These are phyloP conservation scores for Penaeus vannamei DNA, from an alignment of 1,140 invertebrate species.

Conservation along the genomic window DNA sequence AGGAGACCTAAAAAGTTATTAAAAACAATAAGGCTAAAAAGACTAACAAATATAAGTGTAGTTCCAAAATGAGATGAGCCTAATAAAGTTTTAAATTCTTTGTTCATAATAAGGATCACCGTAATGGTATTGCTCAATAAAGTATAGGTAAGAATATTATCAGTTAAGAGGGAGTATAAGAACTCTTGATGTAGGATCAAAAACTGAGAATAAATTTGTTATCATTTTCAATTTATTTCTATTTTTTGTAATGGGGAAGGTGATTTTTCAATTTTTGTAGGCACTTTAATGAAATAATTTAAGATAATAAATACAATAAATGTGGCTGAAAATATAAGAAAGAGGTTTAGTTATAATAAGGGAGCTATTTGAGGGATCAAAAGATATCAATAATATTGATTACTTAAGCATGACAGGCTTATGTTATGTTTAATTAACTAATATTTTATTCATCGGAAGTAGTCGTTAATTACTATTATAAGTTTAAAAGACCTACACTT, in stretches of 20 bases:
- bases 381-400: no score
- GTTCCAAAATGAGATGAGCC: no score
- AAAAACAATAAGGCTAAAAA: not conserved
- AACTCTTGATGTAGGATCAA: conserved; percentile 27
- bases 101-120: conserved; percentile 17
- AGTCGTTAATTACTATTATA: no score
- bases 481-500: no score
- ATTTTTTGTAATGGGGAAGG: not conserved
- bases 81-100: conserved; percentile 23
- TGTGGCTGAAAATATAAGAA: not conserved
- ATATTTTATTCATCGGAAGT: not conserved
- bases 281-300: not conserved
- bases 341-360: not conserved
- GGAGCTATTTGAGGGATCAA: no score
- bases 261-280: not conserved
- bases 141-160: not conserved
- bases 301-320: not conserved
- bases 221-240: not conserved
- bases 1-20: not conserved
- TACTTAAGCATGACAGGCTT: not conserved
- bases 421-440: conserved; percentile 24
- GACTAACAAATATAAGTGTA: no score
- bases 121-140: conserved; percentile 30
- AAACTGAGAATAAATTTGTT: not conserved
- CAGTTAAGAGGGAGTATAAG: not conserved